Conservation (phyloP, 2,113 vertebrate species). For the Tragelaphus strepsiceros region DNA sequence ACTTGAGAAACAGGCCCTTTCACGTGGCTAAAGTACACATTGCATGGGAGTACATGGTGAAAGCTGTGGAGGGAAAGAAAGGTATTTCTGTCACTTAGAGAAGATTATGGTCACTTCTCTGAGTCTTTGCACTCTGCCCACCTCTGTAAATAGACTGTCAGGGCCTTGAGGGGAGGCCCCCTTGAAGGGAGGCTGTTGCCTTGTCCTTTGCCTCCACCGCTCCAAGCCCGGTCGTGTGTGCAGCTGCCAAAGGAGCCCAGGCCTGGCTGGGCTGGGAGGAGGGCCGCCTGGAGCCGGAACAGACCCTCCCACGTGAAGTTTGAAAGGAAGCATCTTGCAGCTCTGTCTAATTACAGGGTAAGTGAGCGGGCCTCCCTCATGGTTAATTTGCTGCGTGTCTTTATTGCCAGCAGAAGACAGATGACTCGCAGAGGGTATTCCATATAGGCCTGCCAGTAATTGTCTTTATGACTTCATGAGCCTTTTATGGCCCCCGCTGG, state of each 20-base stretch:
- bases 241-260: neutral
- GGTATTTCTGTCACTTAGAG: neutral
- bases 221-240: neutral
- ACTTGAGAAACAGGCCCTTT: neutral
- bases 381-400: slow-evolving; percentile 68
- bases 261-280: neutral
- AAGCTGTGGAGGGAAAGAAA: neutral
- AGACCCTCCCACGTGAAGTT: rapidly evolving
- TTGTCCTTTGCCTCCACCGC: neutral
- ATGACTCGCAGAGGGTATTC: slow-evolving; percentile 64
- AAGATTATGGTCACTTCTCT: neutral
- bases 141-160: neutral
- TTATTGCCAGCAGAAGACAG: slow-evolving; percentile 75
- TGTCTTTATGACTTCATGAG: slow-evolving; percentile 72
- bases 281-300: neutral
- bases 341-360: slow-evolving; percentile 63
- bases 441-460: slow-evolving; percentile 62
- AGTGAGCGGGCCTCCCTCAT: slow-evolving; percentile 65
- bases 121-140: neutral
- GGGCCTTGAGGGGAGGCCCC: neutral
- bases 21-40: neutral
- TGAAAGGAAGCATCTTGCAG: neutral
- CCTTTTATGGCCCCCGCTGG: slow-evolving; percentile 49
- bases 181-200: neutral
- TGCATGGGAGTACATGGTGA: neutral